Conservation (phyloP, 30 jellyfish, hydroid and myxozoan species). For the Clytia hemisphaerica region DNA sequence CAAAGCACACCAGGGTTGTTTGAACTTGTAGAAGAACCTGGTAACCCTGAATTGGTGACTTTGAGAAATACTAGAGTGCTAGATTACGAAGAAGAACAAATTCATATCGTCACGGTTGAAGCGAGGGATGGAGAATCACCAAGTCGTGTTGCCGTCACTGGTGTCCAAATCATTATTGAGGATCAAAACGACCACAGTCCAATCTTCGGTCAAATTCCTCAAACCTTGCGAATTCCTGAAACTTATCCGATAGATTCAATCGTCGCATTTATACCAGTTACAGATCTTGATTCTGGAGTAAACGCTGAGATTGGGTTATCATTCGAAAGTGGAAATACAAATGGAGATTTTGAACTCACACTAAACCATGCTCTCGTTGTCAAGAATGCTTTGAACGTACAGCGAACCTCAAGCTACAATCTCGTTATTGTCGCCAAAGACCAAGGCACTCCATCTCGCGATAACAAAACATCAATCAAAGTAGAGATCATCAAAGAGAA, state of each 20-base stretch:
- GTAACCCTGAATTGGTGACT: no score
- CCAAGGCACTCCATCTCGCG: not conserved
- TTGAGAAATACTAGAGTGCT: not conserved
- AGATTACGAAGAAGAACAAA: not conserved
- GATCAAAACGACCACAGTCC: slow-evolving; percentile 2
- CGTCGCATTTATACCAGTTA: not conserved
- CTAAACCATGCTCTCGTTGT: not conserved
- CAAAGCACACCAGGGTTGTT: not conserved
- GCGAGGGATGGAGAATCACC: not conserved
- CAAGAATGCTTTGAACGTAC: not conserved
- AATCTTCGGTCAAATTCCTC: not conserved
- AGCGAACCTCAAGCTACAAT: not conserved
- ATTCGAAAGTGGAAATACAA: no score
- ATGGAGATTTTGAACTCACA: no score
- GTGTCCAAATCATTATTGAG: not conserved
- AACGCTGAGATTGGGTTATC: not conserved
- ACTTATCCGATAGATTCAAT: not conserved
- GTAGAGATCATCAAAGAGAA: not conserved
- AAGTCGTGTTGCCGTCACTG: not conserved
- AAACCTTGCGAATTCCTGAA: slow-evolving; percentile 3
- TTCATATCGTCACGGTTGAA: not conserved
- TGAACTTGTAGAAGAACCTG: no score
- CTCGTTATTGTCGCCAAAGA: not conserved
- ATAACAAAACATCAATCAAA: not conserved
- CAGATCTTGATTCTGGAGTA: slow-evolving; percentile 7